These are phyloP conservation scores for Stomorhina lunata DNA, from an alignment of 2,888 invertebrate species.

Conservation along the genomic window DNA sequence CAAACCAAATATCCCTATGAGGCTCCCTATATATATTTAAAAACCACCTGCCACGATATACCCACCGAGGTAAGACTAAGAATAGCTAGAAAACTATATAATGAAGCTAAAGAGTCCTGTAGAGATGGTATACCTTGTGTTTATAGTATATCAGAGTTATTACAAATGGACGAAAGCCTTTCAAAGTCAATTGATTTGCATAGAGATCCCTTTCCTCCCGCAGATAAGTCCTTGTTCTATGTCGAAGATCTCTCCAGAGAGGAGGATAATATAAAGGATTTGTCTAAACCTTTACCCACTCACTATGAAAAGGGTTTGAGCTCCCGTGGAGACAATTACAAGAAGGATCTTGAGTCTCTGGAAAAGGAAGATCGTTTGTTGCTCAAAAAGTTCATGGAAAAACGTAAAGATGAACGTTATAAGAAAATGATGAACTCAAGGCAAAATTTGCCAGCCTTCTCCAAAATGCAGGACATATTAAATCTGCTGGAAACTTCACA, in stretches of 20 bases:
- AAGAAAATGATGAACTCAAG: slow-evolving; percentile 84
- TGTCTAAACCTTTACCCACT: slow-evolving; percentile 80
- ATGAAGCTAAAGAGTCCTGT: slow-evolving; percentile 85
- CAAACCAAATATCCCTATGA: slow-evolving; percentile 87
- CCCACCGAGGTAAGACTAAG: slow-evolving; percentile 85
- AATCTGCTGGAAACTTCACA: slow-evolving; percentile 83
- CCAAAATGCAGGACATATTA: slow-evolving; percentile 85
- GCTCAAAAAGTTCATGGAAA: slow-evolving; percentile 83
- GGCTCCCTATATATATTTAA: slow-evolving; percentile 86
- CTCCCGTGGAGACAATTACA: slow-evolving; percentile 80
- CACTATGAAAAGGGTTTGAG: slow-evolving; percentile 85
- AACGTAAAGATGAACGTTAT: slow-evolving; percentile 83
- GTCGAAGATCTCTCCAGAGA: slow-evolving; percentile 73
- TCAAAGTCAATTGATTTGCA: slow-evolving; percentile 82
- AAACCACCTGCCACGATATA: slow-evolving; percentile 83
- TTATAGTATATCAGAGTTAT: slow-evolving; percentile 86
- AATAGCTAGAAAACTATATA: slow-evolving; percentile 84
- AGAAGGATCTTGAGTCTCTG: slow-evolving; percentile 81
- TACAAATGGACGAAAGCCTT: slow-evolving; percentile 86
- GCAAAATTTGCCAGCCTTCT: slow-evolving; percentile 87
- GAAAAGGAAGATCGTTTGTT: slow-evolving; percentile 84
- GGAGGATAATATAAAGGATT: slow-evolving; percentile 70
- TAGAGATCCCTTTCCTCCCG: slow-evolving; percentile 81
- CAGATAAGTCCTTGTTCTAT: slow-evolving; percentile 83
- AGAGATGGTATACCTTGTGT: slow-evolving; percentile 86